phyloP scores from a whole-genome alignment of 2,113 vertebrate species.

The Cisticola juncidis region DNA sequence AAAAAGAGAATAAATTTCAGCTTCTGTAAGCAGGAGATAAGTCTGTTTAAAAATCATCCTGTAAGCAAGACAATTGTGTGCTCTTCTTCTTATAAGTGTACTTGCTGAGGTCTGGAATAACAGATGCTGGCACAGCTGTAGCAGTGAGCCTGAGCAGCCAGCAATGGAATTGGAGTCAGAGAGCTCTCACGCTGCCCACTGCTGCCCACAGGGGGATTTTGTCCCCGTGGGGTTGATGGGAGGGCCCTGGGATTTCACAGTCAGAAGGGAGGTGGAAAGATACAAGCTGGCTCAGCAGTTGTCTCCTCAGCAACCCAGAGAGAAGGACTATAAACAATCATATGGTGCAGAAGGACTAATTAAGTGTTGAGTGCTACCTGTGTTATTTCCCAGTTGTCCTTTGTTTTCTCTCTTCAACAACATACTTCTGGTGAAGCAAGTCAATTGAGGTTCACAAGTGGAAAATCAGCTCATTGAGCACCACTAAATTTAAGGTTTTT shows the following conservation, averaged over 20 bases:
- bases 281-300: background rate
- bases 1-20: background rate
- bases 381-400: background rate
- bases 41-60: background rate
- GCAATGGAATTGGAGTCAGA: rapidly evolving
- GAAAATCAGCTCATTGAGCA: background rate
- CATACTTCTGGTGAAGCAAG: background rate
- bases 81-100: background rate
- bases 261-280: background rate
- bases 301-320: background rate
- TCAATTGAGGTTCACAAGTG: background rate
- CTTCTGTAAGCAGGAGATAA: background rate
- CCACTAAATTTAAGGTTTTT: background rate
- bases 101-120: background rate
- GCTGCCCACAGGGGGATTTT: background rate
- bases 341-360: background rate
- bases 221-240: rapidly evolving
- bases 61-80: background rate
- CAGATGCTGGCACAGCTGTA: background rate
- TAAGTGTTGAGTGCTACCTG: background rate
- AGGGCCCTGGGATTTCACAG: background rate
- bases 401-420: background rate
- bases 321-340: background rate
- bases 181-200: rapidly evolving
- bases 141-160: background rate